Conservation (phyloP, 2,113 vertebrate species). For the Mungos mungo region DNA sequence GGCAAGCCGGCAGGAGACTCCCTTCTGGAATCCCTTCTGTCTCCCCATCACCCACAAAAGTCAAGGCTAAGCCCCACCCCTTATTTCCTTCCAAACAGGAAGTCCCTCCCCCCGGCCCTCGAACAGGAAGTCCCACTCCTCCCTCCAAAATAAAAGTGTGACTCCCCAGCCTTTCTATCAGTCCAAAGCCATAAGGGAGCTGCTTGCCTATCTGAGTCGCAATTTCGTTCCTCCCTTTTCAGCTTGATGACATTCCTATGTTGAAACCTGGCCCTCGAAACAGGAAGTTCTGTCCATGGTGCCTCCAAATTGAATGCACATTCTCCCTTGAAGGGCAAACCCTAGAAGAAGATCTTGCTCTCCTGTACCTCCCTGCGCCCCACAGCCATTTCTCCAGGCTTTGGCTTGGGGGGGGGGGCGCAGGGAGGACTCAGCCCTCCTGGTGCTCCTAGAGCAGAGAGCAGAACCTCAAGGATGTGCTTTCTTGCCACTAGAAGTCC, state of each 20-base stretch:
- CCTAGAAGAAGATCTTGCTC: background rate
- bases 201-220: background rate
- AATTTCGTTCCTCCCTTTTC: constrained; percentile 49
- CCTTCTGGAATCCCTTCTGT: background rate
- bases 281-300: constrained; percentile 56
- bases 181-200: background rate
- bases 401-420: background rate
- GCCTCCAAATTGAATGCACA: background rate
- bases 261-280: constrained; percentile 60
- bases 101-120: constrained; percentile 52
- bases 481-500: background rate
- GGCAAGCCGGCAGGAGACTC: background rate
- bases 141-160: constrained; percentile 26
- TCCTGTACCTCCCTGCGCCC: background rate
- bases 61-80: background rate
- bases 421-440: background rate
- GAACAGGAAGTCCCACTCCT: constrained; percentile 63
- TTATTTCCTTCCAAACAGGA: constrained; percentile 45
- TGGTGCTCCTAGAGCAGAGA: background rate
- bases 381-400: background rate
- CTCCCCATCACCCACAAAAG: constrained; percentile 3
- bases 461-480: background rate
- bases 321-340: background rate
- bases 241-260: constrained; percentile 18
- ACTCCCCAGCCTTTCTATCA: constrained; percentile 17